Percentiles rank a stretch among this genome's conserved stretches.
phyloP scores from a whole-genome alignment of 2,888 invertebrate genomes.

The Cosmopolites sordidus region DNA sequence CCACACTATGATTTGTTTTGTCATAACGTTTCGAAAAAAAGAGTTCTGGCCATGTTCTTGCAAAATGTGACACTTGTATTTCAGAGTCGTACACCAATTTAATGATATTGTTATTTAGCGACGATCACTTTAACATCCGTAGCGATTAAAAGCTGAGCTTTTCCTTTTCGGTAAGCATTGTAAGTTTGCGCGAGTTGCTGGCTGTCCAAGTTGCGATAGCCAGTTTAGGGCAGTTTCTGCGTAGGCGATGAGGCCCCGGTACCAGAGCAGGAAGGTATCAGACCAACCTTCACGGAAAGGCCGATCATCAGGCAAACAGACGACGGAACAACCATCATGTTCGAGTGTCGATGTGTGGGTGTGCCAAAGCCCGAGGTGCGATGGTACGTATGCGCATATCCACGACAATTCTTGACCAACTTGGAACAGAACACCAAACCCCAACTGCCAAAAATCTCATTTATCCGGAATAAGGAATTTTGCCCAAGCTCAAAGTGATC shows the following conservation, averaged over 20 bases:
- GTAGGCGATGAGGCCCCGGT: conserved; percentile 93
- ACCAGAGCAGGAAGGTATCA: conserved; percentile 88
- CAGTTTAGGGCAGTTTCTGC: conserved; percentile 48
- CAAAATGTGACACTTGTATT: conserved; percentile 44
- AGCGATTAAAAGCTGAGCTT: conserved; percentile 51
- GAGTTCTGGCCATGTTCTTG: conserved; percentile 47
- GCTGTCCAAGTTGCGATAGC: conserved; percentile 46
- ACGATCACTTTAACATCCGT: conserved; percentile 40
- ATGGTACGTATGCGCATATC: conserved; percentile 69
- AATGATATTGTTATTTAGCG: conserved; percentile 29
- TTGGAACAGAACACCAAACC: no score
- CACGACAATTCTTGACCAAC: no score
- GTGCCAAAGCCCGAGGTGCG: conserved; percentile 90
- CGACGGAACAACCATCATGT: conserved; percentile 90
- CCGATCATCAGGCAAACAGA: conserved; percentile 96
- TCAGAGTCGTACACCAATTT: conserved; percentile 37
- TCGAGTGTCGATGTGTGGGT: conserved; percentile 96
- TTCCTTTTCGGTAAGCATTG: conserved; percentile 45
- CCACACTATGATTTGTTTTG: background rate
- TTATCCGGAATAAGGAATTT: no score
- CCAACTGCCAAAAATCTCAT: no score
- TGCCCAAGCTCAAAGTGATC: no score
- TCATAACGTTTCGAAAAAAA: conserved; percentile 33
- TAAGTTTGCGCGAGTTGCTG: conserved; percentile 48
- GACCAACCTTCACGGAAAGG: conserved; percentile 97